A percentile compares a stretch with the other conserved stretches of the same genome.
Evolutionary conservation across 2,113 vertebrate species (phyloP).

Genomic region (Nibea coibor): DNA sequence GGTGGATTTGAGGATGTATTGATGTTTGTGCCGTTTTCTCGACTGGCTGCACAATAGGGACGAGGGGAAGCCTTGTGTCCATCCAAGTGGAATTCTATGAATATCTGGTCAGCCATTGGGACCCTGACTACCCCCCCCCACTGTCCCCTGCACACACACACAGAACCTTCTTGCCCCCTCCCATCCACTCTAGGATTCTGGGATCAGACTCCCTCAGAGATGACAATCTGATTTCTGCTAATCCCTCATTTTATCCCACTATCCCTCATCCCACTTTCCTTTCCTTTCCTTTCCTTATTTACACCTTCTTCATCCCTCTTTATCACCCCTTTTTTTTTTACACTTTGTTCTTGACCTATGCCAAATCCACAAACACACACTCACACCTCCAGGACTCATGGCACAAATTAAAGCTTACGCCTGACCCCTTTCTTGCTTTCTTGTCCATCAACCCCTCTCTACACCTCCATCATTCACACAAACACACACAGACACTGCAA

Average conservation of each 20-base stretch:
- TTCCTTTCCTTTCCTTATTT: neutral
- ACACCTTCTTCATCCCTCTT: neutral
- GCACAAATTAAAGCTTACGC: conserved; percentile 32
- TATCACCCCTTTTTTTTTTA: neutral
- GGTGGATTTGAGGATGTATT: conserved; percentile 30
- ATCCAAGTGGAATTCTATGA: conserved; percentile 82
- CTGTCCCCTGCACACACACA: neutral
- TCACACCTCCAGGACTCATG: neutral
- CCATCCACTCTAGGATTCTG: conserved; percentile 6
- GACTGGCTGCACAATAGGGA: conserved; percentile 64
- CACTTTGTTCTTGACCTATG: neutral
- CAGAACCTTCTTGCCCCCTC: conserved; percentile 38
- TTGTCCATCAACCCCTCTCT: conserved; percentile 50
- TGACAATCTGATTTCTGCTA: conserved; percentile 23
- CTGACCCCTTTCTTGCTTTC: conserved; percentile 51
- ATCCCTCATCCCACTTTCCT: too few species aligned
- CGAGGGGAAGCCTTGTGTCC: conserved; percentile 58
- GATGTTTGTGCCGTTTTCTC: conserved; percentile 71
- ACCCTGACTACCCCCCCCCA: conserved; percentile 4
- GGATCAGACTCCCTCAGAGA: conserved; percentile 22
- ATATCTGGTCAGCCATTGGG: conserved; percentile 73
- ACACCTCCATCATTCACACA: conserved; percentile 32
- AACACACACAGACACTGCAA: conserved; percentile 24
- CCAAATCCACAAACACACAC: conserved; percentile 6
- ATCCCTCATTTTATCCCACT: neutral